Evolutionary conservation across 2,797 vertebrate genomes (phyloP).

Genomic region (Myiothlypis chrysogaster): DNA sequence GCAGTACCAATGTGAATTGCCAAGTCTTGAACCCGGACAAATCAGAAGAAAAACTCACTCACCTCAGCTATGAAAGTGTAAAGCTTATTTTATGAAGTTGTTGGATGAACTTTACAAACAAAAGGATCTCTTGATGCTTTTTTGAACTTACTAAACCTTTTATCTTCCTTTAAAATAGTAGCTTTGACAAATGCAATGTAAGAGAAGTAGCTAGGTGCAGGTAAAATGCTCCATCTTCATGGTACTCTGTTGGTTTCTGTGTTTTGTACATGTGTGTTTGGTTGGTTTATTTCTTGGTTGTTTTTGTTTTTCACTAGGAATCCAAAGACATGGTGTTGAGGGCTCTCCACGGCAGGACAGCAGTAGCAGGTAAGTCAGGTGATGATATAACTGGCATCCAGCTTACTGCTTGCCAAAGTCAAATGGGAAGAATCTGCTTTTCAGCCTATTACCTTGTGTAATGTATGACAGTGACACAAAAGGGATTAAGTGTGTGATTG

Average conservation of each 20-base stretch:
- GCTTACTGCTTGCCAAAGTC: background rate
- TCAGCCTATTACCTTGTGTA: background rate
- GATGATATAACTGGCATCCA: background rate
- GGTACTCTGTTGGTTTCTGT: background rate
- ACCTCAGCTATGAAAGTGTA: background rate
- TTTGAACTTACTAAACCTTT: background rate
- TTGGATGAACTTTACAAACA: background rate
- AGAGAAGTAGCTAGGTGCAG: background rate
- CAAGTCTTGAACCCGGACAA: background rate
- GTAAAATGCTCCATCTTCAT: background rate
- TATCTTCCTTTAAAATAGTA: background rate
- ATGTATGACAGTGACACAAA: background rate
- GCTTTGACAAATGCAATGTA: background rate
- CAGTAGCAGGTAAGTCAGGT: slow-evolving; percentile 70
- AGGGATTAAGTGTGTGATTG: background rate
- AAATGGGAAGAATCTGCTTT: background rate
- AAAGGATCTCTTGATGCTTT: background rate
- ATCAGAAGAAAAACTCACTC: background rate
- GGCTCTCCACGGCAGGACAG: slow-evolving; percentile 34
- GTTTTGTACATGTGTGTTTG: background rate
- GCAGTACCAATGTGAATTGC: background rate
- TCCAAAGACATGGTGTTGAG: slow-evolving; percentile 55
- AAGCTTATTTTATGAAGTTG: background rate
- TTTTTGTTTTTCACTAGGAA: slow-evolving; percentile 44
- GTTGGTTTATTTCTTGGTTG: background rate